Conservation (phyloP, 2,888 invertebrate genomes). For the Apotomis betuletana region DNA sequence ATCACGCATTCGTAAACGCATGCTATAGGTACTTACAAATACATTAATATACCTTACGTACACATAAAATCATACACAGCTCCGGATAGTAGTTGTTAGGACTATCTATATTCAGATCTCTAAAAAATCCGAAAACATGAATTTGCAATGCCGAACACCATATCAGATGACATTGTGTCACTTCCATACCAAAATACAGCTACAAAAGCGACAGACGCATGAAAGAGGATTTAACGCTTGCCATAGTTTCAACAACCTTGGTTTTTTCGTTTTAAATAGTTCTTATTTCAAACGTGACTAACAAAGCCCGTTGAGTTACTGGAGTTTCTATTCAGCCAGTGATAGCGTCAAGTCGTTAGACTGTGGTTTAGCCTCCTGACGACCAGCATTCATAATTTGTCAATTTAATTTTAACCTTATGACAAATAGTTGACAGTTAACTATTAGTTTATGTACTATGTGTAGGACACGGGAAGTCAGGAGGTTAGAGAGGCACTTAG, state of each 20-base stretch:
- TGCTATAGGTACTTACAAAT: no score
- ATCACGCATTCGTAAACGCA: no score
- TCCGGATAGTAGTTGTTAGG: no score
- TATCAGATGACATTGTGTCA: slow-evolving; percentile 15
- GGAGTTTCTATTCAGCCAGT: slow-evolving; percentile 16
- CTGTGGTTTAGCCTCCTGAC: no score
- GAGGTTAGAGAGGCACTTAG: no score
- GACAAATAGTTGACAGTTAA: no score
- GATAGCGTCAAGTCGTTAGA: slow-evolving; percentile 20
- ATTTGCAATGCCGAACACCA: neutral
- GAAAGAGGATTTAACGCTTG: slow-evolving; percentile 21
- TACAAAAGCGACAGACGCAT: slow-evolving; percentile 1
- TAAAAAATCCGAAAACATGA: neutral
- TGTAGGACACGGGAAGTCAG: no score
- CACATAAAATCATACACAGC: no score
- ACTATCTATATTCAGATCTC: neutral
- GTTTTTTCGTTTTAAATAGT: slow-evolving; percentile 14
- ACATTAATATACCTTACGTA: no score
- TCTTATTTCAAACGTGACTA: slow-evolving; percentile 11
- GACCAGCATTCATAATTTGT: no score
- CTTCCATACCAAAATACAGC: slow-evolving; percentile 1
- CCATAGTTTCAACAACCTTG: slow-evolving; percentile 21
- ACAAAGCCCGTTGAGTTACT: neutral
- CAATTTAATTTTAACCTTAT: no score
- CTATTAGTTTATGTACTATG: no score